Evolutionary conservation across 2,113 vertebrate species (phyloP), one percentile per base, ranked within the genome.

Genomic region (Eolophus roseicapilla): DNA sequence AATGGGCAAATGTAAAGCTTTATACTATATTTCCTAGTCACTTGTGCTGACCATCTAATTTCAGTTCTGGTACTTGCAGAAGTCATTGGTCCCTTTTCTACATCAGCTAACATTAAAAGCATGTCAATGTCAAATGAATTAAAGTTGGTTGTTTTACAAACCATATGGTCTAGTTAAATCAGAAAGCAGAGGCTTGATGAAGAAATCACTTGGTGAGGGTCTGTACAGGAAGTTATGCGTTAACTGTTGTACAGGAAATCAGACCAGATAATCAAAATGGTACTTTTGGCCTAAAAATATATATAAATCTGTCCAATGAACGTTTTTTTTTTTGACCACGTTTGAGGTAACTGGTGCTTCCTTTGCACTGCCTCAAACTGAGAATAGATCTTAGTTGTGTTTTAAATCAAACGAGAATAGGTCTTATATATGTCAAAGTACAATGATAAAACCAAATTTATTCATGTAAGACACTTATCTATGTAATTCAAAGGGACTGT

Each of bases 201-300:
- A 82, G 65, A 76, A 91, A 85, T 87, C 16, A 8, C 43, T 87
- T 82, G 70, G 5, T 93, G 68, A 81, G 20, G 28, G 37, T 65
- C 67, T 82, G 12, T 53, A 25, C n/a, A 78, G 79, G 71, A 90
- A 81, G 46, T 47, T 79, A 3, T 70, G 9, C 63, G n/a, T 74
- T 87, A 84, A 90, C n/a, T 76, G 3, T 59, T 80, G 14, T 14
- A 23, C 75, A 86, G 64, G 46, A 92, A 93, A 74, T 92, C 31
- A 64, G 68, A 46, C 28, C 70, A 88, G 44, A 88, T 83, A 86
- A 90, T 92, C 53, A 82, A 69, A 96, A 86, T 60, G 62, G 63
- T 67, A 43, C 27, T 94, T 90, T 29, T 92, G 75, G 68, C 50
- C n/a, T 90, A 24, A 53, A 92, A 94, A 92, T 94, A 39, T 94